Conservation (phyloP, 2,888 invertebrate species). For the Subacronicta megacephala region DNA sequence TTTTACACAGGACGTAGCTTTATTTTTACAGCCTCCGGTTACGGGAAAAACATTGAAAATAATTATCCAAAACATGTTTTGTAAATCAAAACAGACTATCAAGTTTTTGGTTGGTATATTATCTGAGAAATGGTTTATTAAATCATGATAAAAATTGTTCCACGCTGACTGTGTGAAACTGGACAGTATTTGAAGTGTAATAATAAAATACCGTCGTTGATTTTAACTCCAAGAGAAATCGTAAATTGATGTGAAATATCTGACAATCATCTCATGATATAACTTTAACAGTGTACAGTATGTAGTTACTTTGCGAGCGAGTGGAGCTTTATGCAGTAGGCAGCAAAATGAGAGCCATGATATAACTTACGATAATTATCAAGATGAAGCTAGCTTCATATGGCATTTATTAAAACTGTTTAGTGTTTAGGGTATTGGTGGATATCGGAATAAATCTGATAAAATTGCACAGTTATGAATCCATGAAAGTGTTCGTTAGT, state of each 20-base stretch:
- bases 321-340: slow-evolving; percentile 9
- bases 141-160: no score
- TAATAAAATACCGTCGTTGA: not conserved
- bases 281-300: slow-evolving; percentile 14
- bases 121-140: no score
- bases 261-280: slow-evolving; percentile 18
- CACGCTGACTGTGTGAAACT: no score
- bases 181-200: not conserved
- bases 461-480: no score
- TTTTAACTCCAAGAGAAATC: slow-evolving; percentile 29
- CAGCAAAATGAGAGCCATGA: not conserved
- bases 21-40: not conserved
- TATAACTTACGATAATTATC: no score
- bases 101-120: no score
- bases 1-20: not conserved
- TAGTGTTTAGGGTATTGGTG: no score
- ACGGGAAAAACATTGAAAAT: not conserved
- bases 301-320: slow-evolving; percentile 5
- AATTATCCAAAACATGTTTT: not conserved
- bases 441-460: no score
- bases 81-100: no score
- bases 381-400: no score
- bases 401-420: no score
- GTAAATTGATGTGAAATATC: slow-evolving; percentile 35
- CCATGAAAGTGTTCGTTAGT: no score